Evolutionary conservation across 1,140 invertebrate species (phyloP).

Genomic region (Apocrypta bakeri): DNA sequence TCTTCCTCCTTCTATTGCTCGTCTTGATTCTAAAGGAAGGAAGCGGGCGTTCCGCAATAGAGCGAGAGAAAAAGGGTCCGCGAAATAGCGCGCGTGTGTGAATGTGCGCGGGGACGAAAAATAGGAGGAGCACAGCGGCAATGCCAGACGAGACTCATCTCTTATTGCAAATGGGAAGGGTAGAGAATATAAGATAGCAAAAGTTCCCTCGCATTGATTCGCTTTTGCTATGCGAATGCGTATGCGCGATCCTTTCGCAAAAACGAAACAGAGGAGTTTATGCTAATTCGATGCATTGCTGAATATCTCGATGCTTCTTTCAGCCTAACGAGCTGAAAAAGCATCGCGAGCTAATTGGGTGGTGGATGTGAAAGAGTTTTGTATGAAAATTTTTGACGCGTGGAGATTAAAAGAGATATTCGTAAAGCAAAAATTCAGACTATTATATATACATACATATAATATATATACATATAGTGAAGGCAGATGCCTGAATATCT

Average conservation of each 20-base stretch:
- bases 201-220: constrained; percentile 8
- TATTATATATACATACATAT: no score
- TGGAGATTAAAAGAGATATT: no score
- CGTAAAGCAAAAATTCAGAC: no score
- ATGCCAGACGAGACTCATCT: constrained; percentile 8
- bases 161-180: constrained; percentile 12
- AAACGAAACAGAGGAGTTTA: not conserved
- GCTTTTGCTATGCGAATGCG: not conserved
- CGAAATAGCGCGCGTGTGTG: not conserved
- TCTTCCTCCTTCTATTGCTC: not conserved
- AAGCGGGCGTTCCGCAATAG: constrained; percentile 28
- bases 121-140: constrained; percentile 11
- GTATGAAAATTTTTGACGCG: no score
- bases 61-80: constrained; percentile 27
- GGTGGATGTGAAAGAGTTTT: no score
- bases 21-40: constrained; percentile 20
- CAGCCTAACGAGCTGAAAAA: constrained; percentile 35
- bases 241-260: not conserved
- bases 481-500: not conserved
- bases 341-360: not conserved
- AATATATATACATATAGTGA: not conserved
- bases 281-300: constrained; percentile 37
- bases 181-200: not conserved
- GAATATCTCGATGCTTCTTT: constrained; percentile 22
- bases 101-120: constrained; percentile 5